Percentiles rank a stretch among this genome's conserved stretches.
Evolutionary conservation across 2,797 vertebrate genomes (phyloP).

Genomic region (Sebastes steindachneri): DNA sequence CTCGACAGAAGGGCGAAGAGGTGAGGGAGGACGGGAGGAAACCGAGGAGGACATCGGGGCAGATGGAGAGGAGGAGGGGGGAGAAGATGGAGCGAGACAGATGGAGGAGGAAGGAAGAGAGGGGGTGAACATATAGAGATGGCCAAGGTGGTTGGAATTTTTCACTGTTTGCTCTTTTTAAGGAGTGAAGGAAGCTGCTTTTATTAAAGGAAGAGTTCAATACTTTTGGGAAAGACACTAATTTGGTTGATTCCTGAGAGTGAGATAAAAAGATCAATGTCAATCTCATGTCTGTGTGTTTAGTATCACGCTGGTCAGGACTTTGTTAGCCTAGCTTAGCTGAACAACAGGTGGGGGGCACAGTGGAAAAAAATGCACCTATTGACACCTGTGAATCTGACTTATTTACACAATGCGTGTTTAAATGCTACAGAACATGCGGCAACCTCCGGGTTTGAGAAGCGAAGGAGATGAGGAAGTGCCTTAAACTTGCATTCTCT

Average conservation of each 20-base stretch:
- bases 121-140: slow-evolving; percentile 34
- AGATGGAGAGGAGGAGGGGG: slow-evolving; percentile 55
- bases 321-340: background rate
- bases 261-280: background rate
- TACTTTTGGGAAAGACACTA: background rate
- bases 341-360: background rate
- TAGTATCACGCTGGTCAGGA: background rate
- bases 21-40: slow-evolving; percentile 49
- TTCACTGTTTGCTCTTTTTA: slow-evolving; percentile 30
- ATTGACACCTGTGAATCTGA: background rate
- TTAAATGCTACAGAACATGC: background rate
- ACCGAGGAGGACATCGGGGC: slow-evolving; percentile 45
- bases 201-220: background rate
- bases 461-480: background rate
- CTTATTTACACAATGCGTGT: background rate
- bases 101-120: slow-evolving; percentile 48
- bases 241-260: background rate
- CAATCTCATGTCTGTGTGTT: background rate
- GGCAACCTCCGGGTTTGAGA: background rate
- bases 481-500: background rate
- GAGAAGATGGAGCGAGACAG: slow-evolving; percentile 42
- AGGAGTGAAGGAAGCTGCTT: background rate
- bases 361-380: background rate
- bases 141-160: slow-evolving; percentile 36
- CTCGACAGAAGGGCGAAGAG: slow-evolving; percentile 55